Conservation (phyloP, 1,140 invertebrate genomes). For the Diorhabda carinulata region DNA sequence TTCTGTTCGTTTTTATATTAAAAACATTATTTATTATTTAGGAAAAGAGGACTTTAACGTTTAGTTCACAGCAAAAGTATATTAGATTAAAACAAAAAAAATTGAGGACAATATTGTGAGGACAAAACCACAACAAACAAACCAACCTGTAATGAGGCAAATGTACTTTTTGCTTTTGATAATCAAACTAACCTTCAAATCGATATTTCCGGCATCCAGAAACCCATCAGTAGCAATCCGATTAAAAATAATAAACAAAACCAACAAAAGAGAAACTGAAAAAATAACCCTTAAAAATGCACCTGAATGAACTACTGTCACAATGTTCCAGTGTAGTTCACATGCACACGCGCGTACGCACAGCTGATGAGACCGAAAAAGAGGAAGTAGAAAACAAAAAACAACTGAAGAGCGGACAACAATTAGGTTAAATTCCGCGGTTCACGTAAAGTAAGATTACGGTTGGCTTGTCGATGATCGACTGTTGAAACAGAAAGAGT, state of each 20-base stretch:
- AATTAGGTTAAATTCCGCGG: slow-evolving; percentile 1
- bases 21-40: no score
- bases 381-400: neutral
- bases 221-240: neutral
- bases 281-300: slow-evolving; percentile 7
- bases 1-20: no score
- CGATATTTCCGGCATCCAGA: neutral
- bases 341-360: slow-evolving; percentile 13
- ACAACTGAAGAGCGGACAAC: slow-evolving; percentile 8
- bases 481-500: slow-evolving; percentile 18
- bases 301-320: slow-evolving; percentile 13
- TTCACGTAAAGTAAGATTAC: slow-evolving; percentile 4
- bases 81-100: no score
- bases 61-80: no score
- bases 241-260: neutral
- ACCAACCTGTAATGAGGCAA: no score
- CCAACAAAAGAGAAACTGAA: neutral
- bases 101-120: no score
- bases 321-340: slow-evolving; percentile 8
- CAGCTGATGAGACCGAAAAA: slow-evolving; percentile 9
- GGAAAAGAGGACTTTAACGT: no score
- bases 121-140: no score
- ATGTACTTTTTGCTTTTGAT: no score
- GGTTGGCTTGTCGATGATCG: slow-evolving; percentile 23
- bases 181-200: neutral